phyloP scores from a whole-genome alignment of 1,140 invertebrate species.

The Homarus americanus region DNA sequence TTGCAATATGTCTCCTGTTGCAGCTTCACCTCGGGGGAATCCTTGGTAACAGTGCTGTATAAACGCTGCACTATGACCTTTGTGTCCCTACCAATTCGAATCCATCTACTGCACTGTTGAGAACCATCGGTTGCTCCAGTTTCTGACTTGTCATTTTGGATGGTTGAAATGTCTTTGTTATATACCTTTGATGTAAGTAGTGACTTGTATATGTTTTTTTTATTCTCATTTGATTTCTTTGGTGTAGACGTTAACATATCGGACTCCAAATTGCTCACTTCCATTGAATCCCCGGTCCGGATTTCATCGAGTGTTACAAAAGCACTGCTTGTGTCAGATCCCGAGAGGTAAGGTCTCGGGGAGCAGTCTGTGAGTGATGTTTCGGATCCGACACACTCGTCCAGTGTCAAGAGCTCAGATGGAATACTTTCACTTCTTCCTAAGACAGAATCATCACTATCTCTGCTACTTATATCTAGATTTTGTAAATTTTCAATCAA shows the following conservation, averaged over 20 bases:
- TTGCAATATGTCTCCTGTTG: slow-evolving; percentile 21
- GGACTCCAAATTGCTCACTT: not conserved
- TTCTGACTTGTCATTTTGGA: not conserved
- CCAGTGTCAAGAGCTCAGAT: slow-evolving; percentile 34
- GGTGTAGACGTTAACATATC: slow-evolving; percentile 46
- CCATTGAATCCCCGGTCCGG: not conserved
- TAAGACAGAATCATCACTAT: not conserved
- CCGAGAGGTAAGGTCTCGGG: slow-evolving; percentile 2
- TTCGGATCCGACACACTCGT: slow-evolving; percentile 36
- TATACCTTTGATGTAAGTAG: slow-evolving; percentile 13
- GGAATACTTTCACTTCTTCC: slow-evolving; percentile 32
- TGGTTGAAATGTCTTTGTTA: slow-evolving; percentile 8
- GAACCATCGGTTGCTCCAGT: not conserved
- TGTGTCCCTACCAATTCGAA: slow-evolving; percentile 35
- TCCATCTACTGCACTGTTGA: slow-evolving; percentile 20
- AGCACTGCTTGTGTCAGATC: not conserved
- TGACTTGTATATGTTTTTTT: not conserved
- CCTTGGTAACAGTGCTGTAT: not conserved
- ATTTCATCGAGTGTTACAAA: slow-evolving; percentile 2
- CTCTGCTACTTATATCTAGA: not conserved
- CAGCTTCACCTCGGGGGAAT: too few species aligned
- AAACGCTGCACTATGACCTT: slow-evolving; percentile 30
- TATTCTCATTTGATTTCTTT: not conserved
- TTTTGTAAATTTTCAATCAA: not conserved
- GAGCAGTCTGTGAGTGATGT: not conserved